Evolutionary conservation across 2,888 invertebrate genomes (phyloP).

Genomic region (Pseudoips prasinana): DNA sequence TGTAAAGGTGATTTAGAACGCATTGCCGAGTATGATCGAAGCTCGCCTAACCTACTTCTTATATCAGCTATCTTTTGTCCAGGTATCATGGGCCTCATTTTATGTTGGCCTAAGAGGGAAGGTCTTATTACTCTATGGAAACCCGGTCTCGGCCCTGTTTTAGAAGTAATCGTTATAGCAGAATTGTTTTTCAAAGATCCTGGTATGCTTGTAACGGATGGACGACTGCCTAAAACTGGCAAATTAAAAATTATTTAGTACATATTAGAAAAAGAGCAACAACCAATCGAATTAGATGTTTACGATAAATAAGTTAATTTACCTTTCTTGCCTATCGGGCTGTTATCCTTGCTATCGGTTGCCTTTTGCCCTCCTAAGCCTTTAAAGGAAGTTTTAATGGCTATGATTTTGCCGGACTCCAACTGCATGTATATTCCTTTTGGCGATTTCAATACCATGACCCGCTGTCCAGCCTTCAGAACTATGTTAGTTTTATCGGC

Average conservation of each 20-base stretch:
- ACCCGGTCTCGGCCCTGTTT: constrained; percentile 60
- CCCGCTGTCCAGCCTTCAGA: constrained; percentile 95
- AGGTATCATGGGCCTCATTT: constrained; percentile 61
- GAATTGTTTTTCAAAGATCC: constrained; percentile 83
- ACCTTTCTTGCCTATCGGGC: constrained; percentile 72
- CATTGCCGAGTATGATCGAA: constrained; percentile 55
- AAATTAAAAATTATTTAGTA: not conserved
- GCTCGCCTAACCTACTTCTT: constrained; percentile 60
- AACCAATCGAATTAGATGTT: no score
- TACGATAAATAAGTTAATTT: constrained; percentile 14
- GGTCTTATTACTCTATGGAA: constrained; percentile 66
- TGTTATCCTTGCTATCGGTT: constrained; percentile 57
- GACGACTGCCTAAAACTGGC: constrained; percentile 64
- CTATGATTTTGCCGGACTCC: constrained; percentile 96
- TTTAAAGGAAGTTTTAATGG: constrained; percentile 91
- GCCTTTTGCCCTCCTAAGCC: constrained; percentile 80
- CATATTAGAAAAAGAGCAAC: not conserved
- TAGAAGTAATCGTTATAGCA: constrained; percentile 82
- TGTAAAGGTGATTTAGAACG: constrained; percentile 57
- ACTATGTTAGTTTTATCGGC: constrained; percentile 94
- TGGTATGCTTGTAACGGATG: constrained; percentile 62
- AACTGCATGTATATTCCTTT: constrained; percentile 98
- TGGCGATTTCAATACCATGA: constrained; percentile 96
- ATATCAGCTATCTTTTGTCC: constrained; percentile 72
- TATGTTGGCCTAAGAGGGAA: constrained; percentile 55